phyloP scores from a whole-genome alignment of 2,113 vertebrate species.

The Lethenteron camtschaticum region DNA sequence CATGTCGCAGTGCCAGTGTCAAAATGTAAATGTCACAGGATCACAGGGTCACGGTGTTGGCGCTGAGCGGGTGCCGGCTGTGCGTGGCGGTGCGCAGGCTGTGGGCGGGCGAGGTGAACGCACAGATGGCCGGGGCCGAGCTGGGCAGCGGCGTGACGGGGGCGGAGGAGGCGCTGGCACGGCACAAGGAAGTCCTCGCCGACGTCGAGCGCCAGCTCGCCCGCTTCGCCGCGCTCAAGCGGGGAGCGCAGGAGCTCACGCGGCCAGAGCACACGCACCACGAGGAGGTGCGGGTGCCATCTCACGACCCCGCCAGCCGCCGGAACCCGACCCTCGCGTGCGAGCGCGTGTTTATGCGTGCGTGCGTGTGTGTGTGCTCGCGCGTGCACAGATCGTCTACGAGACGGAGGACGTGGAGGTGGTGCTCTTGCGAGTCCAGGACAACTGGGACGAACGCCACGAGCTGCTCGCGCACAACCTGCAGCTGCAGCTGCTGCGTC shows the following conservation, averaged over 20 bases:
- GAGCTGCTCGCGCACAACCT: conserved; percentile 26
- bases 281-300: conserved; percentile 22
- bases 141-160: conserved; percentile 22
- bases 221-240: conserved; percentile 28
- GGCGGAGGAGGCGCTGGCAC: conserved; percentile 30
- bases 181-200: conserved; percentile 29
- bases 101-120: conserved; percentile 40
- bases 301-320: background rate
- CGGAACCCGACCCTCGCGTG: background rate
- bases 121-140: conserved; percentile 28
- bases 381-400: conserved; percentile 22
- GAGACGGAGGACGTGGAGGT: conserved; percentile 33
- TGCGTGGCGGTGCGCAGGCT: conserved; percentile 19
- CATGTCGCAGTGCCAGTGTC: too few species aligned
- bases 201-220: conserved; percentile 36
- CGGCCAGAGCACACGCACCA: conserved; percentile 29
- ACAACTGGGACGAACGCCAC: conserved; percentile 31
- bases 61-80: too few species aligned
- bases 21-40: too few species aligned
- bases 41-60: too few species aligned
- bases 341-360: background rate
- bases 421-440: conserved; percentile 25
- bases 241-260: conserved; percentile 25
- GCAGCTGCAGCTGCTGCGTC: conserved; percentile 28
- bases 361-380: background rate